Evolutionary conservation across 2,797 vertebrate genomes (phyloP).

Genomic region (Rhadinocentrus ornatus): DNA sequence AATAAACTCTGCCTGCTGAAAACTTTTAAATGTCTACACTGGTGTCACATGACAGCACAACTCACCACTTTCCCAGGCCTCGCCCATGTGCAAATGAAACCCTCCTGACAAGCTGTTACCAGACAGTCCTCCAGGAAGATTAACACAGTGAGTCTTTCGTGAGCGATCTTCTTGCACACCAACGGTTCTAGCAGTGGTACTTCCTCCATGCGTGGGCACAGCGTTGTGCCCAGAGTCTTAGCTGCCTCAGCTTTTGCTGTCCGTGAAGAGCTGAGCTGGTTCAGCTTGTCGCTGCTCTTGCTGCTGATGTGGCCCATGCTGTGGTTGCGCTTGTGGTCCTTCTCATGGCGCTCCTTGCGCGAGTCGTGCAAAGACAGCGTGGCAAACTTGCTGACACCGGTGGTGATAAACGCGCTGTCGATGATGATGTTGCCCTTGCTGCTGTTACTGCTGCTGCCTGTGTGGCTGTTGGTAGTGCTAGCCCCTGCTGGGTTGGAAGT

Average conservation of each 20-base stretch:
- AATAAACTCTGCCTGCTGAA: conserved; percentile 24
- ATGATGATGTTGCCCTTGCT: conserved; percentile 87
- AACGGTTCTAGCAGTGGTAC: conserved; percentile 97
- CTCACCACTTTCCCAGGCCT: conserved; percentile 99
- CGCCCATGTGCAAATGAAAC: conserved; percentile 99
- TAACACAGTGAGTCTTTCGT: conserved; percentile 98
- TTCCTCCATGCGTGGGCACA: conserved; percentile 98
- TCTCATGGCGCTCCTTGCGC: conserved; percentile 96
- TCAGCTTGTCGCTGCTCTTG: conserved; percentile 99
- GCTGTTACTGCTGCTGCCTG: conserved; percentile 79
- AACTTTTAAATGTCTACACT: conserved; percentile 37
- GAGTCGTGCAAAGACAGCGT: conserved; percentile 94
- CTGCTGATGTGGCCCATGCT: conserved; percentile 99
- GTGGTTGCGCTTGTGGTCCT: conserved; percentile 98
- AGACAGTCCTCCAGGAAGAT: conserved; percentile 99
- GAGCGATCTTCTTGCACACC: conserved; percentile 99
- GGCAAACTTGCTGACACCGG: conserved; percentile 95
- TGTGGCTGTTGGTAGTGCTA: conserved; percentile 89
- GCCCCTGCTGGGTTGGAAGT: conserved; percentile 87
- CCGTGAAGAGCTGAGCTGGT: conserved; percentile 86
- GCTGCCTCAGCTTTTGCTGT: conserved; percentile 91
- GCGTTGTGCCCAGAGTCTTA: conserved; percentile 93
- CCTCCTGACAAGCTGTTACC: conserved; percentile 99
- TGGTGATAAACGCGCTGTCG: conserved; percentile 89
- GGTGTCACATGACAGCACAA: conserved; percentile 74